These are phyloP conservation scores for Arbacia lixula DNA, from an alignment of 53 echinoderm and acorn worm species.

Conservation along the genomic window DNA sequence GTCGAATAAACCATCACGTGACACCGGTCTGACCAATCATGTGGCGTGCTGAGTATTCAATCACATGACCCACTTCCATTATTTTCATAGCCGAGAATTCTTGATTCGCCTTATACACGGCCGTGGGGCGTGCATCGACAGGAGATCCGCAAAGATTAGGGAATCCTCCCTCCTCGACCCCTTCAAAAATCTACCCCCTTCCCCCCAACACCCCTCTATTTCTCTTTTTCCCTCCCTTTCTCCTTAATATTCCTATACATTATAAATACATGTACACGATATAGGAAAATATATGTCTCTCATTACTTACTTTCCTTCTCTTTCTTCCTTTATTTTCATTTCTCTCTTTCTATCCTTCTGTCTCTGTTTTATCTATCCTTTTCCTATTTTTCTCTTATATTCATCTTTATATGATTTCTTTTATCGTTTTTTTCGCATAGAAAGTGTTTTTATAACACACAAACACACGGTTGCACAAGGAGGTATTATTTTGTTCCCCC, in stretches of 20 bases:
- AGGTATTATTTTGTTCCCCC: no score
- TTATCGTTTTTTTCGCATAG: no score
- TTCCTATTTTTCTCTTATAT: no score
- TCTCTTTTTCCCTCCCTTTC: neutral
- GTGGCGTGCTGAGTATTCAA: slow-evolving; percentile 23
- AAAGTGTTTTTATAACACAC: no score
- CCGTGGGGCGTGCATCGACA: slow-evolving; percentile 23
- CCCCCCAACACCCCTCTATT: neutral
- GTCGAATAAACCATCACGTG: slow-evolving; percentile 9
- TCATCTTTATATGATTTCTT: no score
- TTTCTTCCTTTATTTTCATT: neutral
- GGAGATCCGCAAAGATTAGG: slow-evolving; percentile 3
- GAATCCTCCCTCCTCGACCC: slow-evolving; percentile 1
- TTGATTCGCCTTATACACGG: neutral
- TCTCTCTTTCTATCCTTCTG: neutral
- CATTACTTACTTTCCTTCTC: neutral
- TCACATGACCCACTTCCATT: slow-evolving; percentile 37
- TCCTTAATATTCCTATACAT: no score
- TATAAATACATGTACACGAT: no score
- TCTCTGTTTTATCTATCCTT: neutral
- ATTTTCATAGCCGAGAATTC: slow-evolving; percentile 48
- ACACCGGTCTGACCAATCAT: slow-evolving; percentile 23
- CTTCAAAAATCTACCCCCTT: neutral
- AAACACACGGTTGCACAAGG: no score
- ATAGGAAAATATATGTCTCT: neutral